Evolutionary conservation across 2,113 vertebrate genomes (phyloP).

Genomic region (Anseranas semipalmata): DNA sequence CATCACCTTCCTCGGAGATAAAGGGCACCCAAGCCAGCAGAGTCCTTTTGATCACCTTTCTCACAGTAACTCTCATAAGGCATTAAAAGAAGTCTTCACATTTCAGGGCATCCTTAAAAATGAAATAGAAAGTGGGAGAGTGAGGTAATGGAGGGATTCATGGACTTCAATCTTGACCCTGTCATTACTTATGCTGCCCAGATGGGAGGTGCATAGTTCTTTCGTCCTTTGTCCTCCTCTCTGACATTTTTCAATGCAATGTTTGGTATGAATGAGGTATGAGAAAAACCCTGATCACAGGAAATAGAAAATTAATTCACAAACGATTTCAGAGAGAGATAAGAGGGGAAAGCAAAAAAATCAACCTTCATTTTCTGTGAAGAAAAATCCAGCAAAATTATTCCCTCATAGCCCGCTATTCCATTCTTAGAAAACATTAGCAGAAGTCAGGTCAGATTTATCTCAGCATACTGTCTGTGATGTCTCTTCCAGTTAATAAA

Average conservation of each 20-base stretch:
- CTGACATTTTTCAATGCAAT: conserved; percentile 52
- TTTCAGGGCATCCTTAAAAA: conserved; percentile 61
- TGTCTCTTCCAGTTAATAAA: conserved; percentile 71
- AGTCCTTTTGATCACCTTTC: conserved; percentile 91
- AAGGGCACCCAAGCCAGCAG: conserved; percentile 90
- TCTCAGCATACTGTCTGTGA: conserved; percentile 44
- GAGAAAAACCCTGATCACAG: conserved; percentile 30
- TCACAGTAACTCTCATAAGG: conserved; percentile 59
- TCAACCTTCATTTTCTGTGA: background rate
- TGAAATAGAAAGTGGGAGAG: conserved; percentile 48
- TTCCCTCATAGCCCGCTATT: background rate
- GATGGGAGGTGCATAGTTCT: conserved; percentile 8
- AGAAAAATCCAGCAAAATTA: conserved; percentile 41
- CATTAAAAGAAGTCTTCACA: conserved; percentile 61
- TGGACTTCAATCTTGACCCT: conserved; percentile 57
- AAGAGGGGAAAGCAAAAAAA: background rate
- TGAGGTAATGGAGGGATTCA: conserved; percentile 63
- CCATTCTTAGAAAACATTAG: conserved; percentile 53
- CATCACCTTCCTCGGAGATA: conserved; percentile 98
- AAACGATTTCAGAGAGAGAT: conserved; percentile 19
- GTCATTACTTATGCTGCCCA: conserved; percentile 57
- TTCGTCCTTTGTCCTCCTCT: conserved; percentile 36
- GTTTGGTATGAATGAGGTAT: conserved; percentile 48
- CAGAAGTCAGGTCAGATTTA: conserved; percentile 36
- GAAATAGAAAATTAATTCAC: conserved; percentile 49